These are phyloP conservation scores for Paradisaea rubra DNA, from an alignment of 2,113 vertebrate species.

Conservation along the genomic window DNA sequence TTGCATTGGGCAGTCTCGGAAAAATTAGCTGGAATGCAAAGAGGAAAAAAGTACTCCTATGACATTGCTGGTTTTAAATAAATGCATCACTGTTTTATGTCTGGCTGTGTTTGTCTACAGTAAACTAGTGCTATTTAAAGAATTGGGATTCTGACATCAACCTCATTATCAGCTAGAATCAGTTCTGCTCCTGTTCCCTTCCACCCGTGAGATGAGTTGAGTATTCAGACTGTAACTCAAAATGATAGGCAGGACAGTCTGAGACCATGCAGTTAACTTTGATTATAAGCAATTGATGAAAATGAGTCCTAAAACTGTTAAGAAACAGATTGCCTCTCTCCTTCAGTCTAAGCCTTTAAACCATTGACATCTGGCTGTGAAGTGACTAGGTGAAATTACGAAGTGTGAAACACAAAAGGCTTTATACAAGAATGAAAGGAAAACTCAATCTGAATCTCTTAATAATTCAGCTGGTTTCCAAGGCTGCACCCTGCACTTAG, in stretches of 20 bases:
- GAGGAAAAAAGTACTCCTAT: background rate
- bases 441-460: background rate
- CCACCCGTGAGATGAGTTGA: background rate
- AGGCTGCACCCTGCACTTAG: background rate
- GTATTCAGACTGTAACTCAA: background rate
- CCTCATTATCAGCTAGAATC: background rate
- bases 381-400: background rate
- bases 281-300: background rate
- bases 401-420: background rate
- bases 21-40: background rate
- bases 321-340: background rate
- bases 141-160: background rate
- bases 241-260: background rate
- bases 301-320: background rate
- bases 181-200: background rate
- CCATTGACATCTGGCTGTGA: background rate
- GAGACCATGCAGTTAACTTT: background rate
- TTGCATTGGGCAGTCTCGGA: background rate
- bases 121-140: background rate
- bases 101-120: background rate
- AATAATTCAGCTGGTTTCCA: background rate
- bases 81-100: background rate
- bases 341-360: background rate
- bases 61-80: background rate
- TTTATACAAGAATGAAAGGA: background rate